A percentile compares a stretch with the other conserved stretches of the same genome.
phyloP scores from a whole-genome alignment of 92 coral and sea anemone species.

The Epizoanthus rinbou region DNA sequence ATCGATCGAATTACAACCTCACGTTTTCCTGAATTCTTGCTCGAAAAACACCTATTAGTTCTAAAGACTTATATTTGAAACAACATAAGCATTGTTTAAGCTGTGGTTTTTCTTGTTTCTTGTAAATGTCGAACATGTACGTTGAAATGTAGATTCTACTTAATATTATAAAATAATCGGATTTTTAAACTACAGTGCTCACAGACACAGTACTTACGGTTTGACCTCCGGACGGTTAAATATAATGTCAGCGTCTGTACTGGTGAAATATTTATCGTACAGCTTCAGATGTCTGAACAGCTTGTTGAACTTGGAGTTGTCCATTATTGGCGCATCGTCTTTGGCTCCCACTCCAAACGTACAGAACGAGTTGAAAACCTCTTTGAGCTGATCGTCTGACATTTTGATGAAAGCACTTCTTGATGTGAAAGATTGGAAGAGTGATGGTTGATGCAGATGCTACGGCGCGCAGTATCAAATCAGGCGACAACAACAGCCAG shows the following conservation, averaged over 20 bases:
- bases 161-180: not conserved
- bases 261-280: slow-evolving; percentile 82
- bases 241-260: slow-evolving; percentile 89
- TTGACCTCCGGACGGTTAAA: slow-evolving; percentile 92
- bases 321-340: slow-evolving; percentile 73
- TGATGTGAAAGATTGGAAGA: no score
- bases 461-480: no score
- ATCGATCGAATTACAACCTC: not conserved
- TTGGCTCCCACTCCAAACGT: slow-evolving; percentile 91
- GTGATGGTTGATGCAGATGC: no score
- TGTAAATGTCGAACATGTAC: not conserved
- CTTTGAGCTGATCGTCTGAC: slow-evolving; percentile 67
- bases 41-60: not conserved
- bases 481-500: no score
- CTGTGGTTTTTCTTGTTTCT: not conserved
- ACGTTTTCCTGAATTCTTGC: not conserved
- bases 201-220: slow-evolving; percentile 48
- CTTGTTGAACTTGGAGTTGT: slow-evolving; percentile 90
- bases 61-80: not conserved
- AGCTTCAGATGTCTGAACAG: slow-evolving; percentile 85
- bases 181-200: no score
- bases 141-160: not conserved
- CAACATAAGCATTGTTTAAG: not conserved
- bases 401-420: slow-evolving; percentile 19
- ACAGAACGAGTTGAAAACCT: slow-evolving; percentile 81